Evolutionary conservation across 2,888 invertebrate species (phyloP), one percentile per base, ranked within the genome.

Genomic region (Scaptomyza flava): DNA sequence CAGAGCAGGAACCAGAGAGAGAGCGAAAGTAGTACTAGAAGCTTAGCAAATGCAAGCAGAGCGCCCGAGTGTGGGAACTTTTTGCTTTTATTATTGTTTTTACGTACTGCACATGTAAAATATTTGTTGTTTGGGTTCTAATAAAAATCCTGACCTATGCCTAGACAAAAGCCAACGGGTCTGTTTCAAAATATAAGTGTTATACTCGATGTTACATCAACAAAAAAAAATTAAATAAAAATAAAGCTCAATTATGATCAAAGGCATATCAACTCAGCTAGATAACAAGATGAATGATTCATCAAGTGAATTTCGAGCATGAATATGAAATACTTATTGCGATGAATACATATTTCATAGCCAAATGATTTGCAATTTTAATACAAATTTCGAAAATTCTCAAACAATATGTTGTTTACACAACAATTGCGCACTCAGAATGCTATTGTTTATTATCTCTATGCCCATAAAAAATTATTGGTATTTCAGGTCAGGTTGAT

Each of bases 131-230:
- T 77, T 47, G 68, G 27, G 33, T 58, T 66, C 83, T 80, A 81
- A 86, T 83, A 73, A 87, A 83, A 86, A 65, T 64, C 77, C 77
- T 81, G 81, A 81, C 81, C 81, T 86, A 83, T 67, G 81, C 33
- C 85, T 84, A 84, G 66, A 27, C 59, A 63, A 50, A 68, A 60
- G 48, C 51, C 57, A 67, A 59, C 14, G 48, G 60, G 45, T 12
- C 20, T n/a, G 17, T 47, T 50, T n/a, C 50, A 52, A 48, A 53
- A 31, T 30, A 41, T 60, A 6, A 14, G 12, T n/a, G 12, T n/a
- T 33, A 34, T 54, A 58, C 14, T 27, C 52, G 43, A 68, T 63
- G 42, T 27, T 38, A 50, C n/a, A 41, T 31, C 48, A 12, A 36
- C 6, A 36, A 2, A n/a, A 36, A n/a, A 36, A 14, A 14, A 27